phyloP scores from a whole-genome alignment of 2,888 invertebrate genomes.

The Eulithis prunata region DNA sequence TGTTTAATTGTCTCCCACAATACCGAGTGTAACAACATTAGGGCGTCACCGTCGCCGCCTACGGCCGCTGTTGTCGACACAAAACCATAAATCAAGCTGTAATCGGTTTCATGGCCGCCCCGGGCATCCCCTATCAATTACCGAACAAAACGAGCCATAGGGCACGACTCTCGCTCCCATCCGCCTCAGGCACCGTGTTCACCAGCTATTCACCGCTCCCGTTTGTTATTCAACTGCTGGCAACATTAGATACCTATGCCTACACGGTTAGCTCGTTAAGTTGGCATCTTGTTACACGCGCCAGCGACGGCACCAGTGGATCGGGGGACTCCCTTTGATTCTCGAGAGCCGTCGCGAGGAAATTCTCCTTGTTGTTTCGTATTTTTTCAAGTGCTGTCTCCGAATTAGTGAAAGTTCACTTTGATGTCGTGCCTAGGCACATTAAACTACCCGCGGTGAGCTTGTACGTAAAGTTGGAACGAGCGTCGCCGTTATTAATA shows the following conservation, averaged over 20 bases:
- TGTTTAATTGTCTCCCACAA: constrained; percentile 39
- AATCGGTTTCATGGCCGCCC: constrained; percentile 50
- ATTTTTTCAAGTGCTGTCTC: constrained; percentile 64
- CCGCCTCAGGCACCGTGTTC: constrained; percentile 43
- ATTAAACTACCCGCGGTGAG: constrained; percentile 11
- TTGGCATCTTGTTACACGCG: constrained; percentile 68
- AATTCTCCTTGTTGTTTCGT: constrained; percentile 61
- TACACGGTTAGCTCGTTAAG: constrained; percentile 68
- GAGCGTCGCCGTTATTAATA: constrained; percentile 67
- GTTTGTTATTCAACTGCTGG: constrained; percentile 48
- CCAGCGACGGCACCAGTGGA: constrained; percentile 54
- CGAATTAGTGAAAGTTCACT: constrained; percentile 64
- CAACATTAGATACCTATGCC: constrained; percentile 61
- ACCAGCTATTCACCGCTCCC: constrained; percentile 36
- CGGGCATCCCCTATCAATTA: constrained; percentile 46
- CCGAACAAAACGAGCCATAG: constrained; percentile 49
- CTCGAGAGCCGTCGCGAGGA: constrained; percentile 53
- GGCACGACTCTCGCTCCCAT: constrained; percentile 25
- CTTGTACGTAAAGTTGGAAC: constrained; percentile 12
- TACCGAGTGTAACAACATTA: constrained; percentile 43
- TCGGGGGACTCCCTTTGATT: constrained; percentile 69
- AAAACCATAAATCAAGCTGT: constrained; percentile 53
- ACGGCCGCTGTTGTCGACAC: constrained; percentile 50
- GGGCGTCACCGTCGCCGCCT: constrained; percentile 45
- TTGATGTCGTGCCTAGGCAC: constrained; percentile 44